These are phyloP conservation scores for Hirtodrosophila alboralis DNA, from an alignment of 2,888 invertebrate species.

Conservation along the genomic window DNA sequence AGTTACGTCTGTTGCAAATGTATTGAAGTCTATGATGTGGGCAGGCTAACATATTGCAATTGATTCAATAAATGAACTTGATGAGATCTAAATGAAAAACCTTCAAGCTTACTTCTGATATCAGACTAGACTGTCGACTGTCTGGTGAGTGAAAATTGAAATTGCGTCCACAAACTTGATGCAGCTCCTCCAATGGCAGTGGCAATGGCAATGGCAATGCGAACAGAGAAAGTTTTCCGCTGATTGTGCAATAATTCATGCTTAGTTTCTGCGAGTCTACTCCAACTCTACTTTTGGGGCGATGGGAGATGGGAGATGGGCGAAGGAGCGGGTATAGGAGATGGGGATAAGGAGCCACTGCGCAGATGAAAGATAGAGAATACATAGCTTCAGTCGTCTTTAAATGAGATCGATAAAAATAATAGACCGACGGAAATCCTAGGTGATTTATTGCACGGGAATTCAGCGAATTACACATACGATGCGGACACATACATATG, in stretches of 20 bases:
- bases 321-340: not conserved
- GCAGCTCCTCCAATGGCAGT: too few species aligned
- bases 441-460: conserved; percentile 76
- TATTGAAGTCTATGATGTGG: not conserved
- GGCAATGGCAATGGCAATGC: conserved; percentile 33
- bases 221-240: conserved; percentile 66
- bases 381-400: conserved; percentile 62
- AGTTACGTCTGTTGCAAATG: not conserved
- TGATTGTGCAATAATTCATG: conserved; percentile 79
- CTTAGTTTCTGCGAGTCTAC: conserved; percentile 55
- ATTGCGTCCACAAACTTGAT: conserved; percentile 49
- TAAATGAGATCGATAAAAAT: conserved; percentile 73
- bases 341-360: conserved; percentile 32
- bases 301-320: conserved; percentile 1
- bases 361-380: conserved; percentile 65
- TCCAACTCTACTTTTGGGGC: conserved; percentile 33
- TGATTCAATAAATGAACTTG: conserved; percentile 20
- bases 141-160: conserved; percentile 55
- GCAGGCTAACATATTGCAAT: conserved; percentile 9
- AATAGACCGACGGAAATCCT: conserved; percentile 75
- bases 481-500: conserved; percentile 36
- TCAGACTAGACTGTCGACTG: conserved; percentile 1
- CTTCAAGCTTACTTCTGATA: conserved; percentile 8
- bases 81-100: conserved; percentile 32
- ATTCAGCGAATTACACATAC: conserved; percentile 65